A percentile compares a stretch with the other conserved stretches of the same genome.
phyloP scores from a whole-genome alignment of 2,113 vertebrate species.

The Calyptomena viridis region DNA sequence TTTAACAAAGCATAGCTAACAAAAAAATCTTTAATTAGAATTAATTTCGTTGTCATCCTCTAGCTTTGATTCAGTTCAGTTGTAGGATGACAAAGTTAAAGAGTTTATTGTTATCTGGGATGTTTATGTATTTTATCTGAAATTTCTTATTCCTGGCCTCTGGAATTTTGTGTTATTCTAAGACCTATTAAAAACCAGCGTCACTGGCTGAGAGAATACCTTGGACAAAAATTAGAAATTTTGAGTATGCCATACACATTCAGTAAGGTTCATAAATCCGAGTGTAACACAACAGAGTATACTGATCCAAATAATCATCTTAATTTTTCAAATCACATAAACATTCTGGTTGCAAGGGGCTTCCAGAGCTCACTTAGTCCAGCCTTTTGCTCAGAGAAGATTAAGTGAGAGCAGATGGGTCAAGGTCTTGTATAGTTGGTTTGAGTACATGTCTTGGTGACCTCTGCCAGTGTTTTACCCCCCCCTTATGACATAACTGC shows the following conservation, averaged over 20 bases:
- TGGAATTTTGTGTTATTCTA: neutral
- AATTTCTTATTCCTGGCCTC: neutral
- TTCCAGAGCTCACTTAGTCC: neutral
- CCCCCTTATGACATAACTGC: neutral
- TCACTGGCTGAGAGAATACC: neutral
- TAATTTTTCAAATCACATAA: neutral
- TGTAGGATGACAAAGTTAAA: neutral
- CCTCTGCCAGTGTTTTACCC: neutral
- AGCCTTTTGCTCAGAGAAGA: neutral
- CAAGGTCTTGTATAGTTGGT: neutral
- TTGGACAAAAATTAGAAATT: neutral
- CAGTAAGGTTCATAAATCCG: neutral
- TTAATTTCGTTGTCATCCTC: constrained; percentile 7
- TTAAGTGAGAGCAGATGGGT: neutral
- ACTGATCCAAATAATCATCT: neutral
- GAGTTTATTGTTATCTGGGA: neutral
- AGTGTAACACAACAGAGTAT: neutral
- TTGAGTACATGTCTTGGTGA: neutral
- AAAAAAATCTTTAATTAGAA: neutral
- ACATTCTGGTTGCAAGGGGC: neutral
- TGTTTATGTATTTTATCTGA: neutral
- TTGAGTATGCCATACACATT: neutral
- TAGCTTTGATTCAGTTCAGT: neutral
- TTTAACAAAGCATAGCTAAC: neutral
- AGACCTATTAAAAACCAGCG: neutral